phyloP scores from a whole-genome alignment of 2,888 invertebrate species.

The Steinernema scapterisci region DNA sequence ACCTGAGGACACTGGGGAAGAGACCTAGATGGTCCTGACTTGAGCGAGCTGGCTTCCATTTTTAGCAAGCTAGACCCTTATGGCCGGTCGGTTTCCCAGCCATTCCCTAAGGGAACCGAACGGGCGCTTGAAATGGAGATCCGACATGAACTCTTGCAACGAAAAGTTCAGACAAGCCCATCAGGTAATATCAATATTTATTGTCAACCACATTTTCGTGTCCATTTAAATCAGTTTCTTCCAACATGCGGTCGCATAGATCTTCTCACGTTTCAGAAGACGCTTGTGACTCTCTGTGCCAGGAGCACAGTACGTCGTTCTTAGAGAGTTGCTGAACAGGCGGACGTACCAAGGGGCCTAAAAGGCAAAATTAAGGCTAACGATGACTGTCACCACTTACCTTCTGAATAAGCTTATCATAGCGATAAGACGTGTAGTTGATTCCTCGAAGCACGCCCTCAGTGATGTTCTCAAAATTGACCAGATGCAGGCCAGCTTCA shows the following conservation, averaged over 20 bases:
- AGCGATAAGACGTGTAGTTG: constrained; percentile 45
- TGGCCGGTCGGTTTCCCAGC: too few relatives aligned
- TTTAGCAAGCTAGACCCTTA: too few relatives aligned
- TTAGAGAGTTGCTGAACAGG: constrained; percentile 47
- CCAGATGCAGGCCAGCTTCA: constrained; percentile 41
- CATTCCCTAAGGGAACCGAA: too few relatives aligned
- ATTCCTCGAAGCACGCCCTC: constrained; percentile 50
- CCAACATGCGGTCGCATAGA: constrained; percentile 47
- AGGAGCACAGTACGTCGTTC: constrained; percentile 60
- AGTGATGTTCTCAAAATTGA: constrained; percentile 46
- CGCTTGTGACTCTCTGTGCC: constrained; percentile 52
- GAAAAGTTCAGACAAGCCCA: too few relatives aligned
- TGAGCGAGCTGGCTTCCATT: too few relatives aligned
- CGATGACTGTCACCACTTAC: constrained; percentile 41
- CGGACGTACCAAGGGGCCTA: constrained; percentile 54
- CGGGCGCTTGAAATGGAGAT: too few relatives aligned
- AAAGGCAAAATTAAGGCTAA: constrained; percentile 3
- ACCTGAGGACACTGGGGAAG: too few relatives aligned
- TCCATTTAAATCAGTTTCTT: constrained; percentile 35
- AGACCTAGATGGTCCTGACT: too few relatives aligned
- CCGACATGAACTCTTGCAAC: too few relatives aligned
- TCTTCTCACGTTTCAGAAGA: constrained; percentile 39
- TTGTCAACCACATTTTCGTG: neutral
- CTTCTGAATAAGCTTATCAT: constrained; percentile 50
- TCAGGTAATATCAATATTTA: neutral